Percentiles rank a stretch among this genome's conserved stretches.
Evolutionary conservation across 92 coral and sea anemone species (phyloP).

Genomic region (Pocillopora meandrina): DNA sequence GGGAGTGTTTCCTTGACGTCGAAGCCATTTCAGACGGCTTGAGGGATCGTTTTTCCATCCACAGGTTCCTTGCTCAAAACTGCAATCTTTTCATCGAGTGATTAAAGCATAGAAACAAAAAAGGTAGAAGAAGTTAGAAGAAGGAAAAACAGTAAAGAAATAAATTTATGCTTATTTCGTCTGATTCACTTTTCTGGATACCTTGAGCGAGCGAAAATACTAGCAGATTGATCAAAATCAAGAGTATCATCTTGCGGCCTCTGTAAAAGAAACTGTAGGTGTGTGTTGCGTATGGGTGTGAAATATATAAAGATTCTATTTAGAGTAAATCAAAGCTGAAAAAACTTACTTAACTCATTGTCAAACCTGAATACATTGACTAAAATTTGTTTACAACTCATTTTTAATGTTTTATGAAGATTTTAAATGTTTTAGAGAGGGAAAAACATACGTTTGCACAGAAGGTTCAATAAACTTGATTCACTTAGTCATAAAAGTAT

Average conservation of each 20-base stretch:
- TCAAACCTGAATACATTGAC: not conserved
- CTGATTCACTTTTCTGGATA: not conserved
- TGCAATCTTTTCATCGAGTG: constrained; percentile 13
- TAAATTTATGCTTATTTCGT: not conserved
- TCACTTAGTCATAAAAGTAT: too few species aligned
- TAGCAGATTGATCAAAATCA: not conserved
- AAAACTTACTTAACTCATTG: not conserved
- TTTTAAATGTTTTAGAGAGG: too few species aligned
- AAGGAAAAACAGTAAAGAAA: not conserved
- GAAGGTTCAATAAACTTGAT: too few species aligned
- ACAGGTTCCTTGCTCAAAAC: constrained; percentile 39
- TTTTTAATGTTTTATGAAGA: not conserved
- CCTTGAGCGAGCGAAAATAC: constrained; percentile 16
- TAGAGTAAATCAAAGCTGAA: constrained; percentile 14
- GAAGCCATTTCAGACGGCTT: constrained; percentile 39
- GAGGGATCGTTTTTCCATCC: constrained; percentile 46
- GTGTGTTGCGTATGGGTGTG: not conserved
- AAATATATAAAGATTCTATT: not conserved
- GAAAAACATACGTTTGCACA: too few species aligned
- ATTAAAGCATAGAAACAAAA: not conserved
- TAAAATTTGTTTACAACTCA: not conserved
- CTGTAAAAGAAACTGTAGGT: not conserved
- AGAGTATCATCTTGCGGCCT: not conserved
- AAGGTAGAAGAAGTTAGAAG: not conserved
- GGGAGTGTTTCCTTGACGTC: constrained; percentile 25